phyloP scores from a whole-genome alignment of 2,888 invertebrate genomes.

The Cetonia aurata region DNA sequence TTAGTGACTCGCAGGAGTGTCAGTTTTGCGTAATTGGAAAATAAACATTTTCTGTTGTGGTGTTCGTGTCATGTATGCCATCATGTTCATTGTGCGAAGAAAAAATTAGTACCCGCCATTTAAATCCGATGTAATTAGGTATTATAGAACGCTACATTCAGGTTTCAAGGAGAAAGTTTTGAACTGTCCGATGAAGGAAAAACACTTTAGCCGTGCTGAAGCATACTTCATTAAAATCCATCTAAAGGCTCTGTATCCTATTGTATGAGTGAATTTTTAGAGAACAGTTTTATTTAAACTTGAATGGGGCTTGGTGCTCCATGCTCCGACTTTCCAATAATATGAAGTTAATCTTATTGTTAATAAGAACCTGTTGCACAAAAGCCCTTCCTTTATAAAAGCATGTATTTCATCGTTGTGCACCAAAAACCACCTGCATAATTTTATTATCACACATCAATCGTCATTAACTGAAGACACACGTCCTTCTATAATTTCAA shows the following conservation, averaged over 20 bases:
- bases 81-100: constrained; percentile 46
- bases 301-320: background rate
- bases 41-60: constrained; percentile 61
- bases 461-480: no score
- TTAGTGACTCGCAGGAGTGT: constrained; percentile 53
- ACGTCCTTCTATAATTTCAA: no score
- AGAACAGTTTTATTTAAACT: constrained; percentile 10
- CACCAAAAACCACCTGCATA: no score
- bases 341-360: no score
- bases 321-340: no score
- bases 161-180: constrained; percentile 12
- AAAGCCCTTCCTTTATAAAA: no score
- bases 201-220: background rate
- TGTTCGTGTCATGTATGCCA: constrained; percentile 49
- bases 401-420: no score
- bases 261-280: background rate
- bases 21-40: constrained; percentile 63
- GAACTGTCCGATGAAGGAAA: background rate
- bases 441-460: no score
- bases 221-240: background rate
- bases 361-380: no score
- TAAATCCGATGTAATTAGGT: constrained; percentile 40
- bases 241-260: background rate
- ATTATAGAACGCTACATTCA: constrained; percentile 38
- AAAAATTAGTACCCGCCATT: constrained; percentile 47